Evolutionary conservation across 2,113 vertebrate species (phyloP).

Genomic region (Albula goreensis): DNA sequence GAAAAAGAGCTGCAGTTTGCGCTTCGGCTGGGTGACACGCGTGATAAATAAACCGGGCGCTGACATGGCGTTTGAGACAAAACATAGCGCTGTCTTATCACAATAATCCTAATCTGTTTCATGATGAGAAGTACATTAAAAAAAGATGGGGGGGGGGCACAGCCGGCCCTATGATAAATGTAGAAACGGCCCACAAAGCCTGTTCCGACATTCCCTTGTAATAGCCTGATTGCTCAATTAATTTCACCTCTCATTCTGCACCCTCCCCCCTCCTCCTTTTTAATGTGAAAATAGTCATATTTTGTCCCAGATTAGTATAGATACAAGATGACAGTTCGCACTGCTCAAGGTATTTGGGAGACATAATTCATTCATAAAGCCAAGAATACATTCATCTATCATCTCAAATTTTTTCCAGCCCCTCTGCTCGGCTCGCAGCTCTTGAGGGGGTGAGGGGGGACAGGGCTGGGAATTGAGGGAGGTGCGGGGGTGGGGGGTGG

Average conservation of each 20-base stretch:
- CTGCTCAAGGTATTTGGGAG: conserved; percentile 93
- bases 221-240: conserved; percentile 87
- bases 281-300: conserved; percentile 88
- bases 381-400: conserved; percentile 89
- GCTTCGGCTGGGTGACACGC: conserved; percentile 24
- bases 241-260: conserved; percentile 80
- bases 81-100: conserved; percentile 69
- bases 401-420: conserved; percentile 65
- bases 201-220: conserved; percentile 76
- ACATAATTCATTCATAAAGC: conserved; percentile 98
- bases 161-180: conserved; percentile 75
- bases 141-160: conserved; percentile 47
- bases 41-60: conserved; percentile 54
- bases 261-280: conserved; percentile 63
- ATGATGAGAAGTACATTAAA: conserved; percentile 62
- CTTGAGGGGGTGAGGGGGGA: conserved; percentile 49
- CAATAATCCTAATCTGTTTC: conserved; percentile 69
- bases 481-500: not conserved
- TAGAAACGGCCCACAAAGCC: conserved; percentile 73
- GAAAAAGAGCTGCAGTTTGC: not conserved
- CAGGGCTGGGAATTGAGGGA: conserved; percentile 3
- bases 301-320: conserved; percentile 93
- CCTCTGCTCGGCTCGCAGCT: conserved; percentile 66
- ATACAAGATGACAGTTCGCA: conserved; percentile 83
- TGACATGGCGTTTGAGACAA: conserved; percentile 66